Evolutionary conservation across 2,113 vertebrate genomes (phyloP).

Genomic region (Podarcis muralis): DNA sequence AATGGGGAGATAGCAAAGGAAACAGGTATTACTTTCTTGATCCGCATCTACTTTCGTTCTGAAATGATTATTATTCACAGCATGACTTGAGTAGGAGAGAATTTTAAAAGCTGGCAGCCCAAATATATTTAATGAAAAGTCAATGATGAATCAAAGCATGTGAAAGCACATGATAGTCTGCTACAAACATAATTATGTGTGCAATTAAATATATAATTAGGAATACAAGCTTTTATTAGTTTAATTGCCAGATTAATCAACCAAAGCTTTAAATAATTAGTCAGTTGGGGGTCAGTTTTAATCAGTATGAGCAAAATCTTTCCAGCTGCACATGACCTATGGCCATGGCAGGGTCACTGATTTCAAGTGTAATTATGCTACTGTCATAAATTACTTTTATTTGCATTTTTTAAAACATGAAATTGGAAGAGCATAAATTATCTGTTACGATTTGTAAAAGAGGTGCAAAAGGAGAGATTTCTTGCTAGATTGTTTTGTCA

Average conservation of each 20-base stretch:
- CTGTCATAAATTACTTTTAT: background rate
- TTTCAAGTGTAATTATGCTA: background rate
- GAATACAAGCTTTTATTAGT: background rate
- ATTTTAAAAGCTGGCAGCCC: background rate
- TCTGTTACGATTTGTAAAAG: background rate
- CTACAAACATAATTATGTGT: background rate
- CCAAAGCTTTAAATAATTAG: background rate
- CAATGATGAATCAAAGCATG: background rate
- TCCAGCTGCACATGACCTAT: background rate
- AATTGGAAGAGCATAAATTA: background rate
- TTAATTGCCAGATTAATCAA: background rate
- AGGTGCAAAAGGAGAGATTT: background rate
- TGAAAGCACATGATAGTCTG: background rate
- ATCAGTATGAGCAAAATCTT: background rate
- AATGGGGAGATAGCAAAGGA: conserved; percentile 84
- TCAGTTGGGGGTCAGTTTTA: background rate
- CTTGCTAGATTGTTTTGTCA: background rate
- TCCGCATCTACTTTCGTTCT: background rate
- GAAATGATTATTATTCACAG: conserved; percentile 9
- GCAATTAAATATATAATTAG: background rate
- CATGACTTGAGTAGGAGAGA: background rate
- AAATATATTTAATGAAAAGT: background rate
- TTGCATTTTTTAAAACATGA: background rate
- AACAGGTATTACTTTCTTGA: conserved; percentile 49
- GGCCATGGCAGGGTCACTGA: background rate